Percentiles rank a stretch among this genome's conserved stretches.
These are phyloP conservation scores for Perca schrenkii DNA, from an alignment of 2,113 vertebrate species.

Conservation along the genomic window DNA sequence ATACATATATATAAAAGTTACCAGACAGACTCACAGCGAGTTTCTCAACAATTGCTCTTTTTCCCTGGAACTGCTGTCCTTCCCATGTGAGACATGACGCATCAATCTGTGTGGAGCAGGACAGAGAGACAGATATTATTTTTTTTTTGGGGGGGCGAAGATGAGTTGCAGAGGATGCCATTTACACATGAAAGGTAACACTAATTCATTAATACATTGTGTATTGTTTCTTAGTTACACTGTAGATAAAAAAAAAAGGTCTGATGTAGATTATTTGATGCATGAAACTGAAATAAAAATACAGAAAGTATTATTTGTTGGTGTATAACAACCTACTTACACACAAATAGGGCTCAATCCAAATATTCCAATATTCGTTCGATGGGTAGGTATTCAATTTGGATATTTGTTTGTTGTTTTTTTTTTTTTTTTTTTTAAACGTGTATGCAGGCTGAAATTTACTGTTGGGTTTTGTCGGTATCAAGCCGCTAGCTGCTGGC, in stretches of 20 bases:
- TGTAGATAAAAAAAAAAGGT: neutral
- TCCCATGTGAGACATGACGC: constrained; percentile 99
- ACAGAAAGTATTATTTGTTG: neutral
- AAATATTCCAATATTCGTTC: too few relatives aligned
- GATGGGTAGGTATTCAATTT: too few relatives aligned
- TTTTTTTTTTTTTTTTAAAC: too few relatives aligned
- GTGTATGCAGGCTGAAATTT: too few relatives aligned
- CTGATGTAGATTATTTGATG: neutral
- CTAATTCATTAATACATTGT: neutral
- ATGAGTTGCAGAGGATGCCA: neutral
- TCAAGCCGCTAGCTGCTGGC: too few relatives aligned
- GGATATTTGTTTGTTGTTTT: too few relatives aligned
- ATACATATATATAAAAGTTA: neutral
- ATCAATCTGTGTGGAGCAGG: constrained; percentile 87
- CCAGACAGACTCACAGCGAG: constrained; percentile 88
- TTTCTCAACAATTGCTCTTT: constrained; percentile 97
- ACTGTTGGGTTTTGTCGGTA: too few relatives aligned
- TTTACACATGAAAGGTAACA: neutral
- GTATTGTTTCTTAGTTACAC: neutral
- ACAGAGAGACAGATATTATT: neutral
- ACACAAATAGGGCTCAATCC: too few relatives aligned
- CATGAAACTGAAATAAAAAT: neutral
- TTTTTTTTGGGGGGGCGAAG: too few relatives aligned
- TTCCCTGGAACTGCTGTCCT: constrained; percentile 97
- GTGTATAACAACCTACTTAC: neutral